A percentile compares a stretch with the other conserved stretches of the same genome.
Evolutionary conservation across 2,888 invertebrate species (phyloP).

Genomic region (Theretra japonica): DNA sequence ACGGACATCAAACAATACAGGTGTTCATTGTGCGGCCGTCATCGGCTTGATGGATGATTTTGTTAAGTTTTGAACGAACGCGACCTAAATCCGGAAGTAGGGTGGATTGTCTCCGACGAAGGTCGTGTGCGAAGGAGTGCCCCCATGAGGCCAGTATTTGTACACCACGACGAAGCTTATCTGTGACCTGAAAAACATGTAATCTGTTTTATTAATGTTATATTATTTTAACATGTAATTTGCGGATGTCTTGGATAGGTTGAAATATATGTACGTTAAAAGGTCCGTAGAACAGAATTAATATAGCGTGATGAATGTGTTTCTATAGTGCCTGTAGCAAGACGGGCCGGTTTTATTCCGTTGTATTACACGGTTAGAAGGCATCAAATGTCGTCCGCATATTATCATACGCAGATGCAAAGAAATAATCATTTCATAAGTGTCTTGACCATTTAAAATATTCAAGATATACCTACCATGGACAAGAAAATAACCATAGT

Average conservation of each 20-base stretch:
- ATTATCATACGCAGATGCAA: background rate
- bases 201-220: background rate
- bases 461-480: background rate
- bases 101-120: slow-evolving; percentile 53
- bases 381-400: background rate
- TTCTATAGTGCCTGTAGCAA: background rate
- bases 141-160: slow-evolving; percentile 38
- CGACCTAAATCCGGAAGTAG: slow-evolving; percentile 59
- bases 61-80: slow-evolving; percentile 56
- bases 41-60: slow-evolving; percentile 63
- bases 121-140: slow-evolving; percentile 48
- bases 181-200: slow-evolving; percentile 24
- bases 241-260: too few species aligned
- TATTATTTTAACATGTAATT: background rate
- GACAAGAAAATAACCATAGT: background rate
- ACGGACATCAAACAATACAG: slow-evolving; percentile 17
- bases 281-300: too few species aligned
- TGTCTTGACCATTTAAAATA: too few species aligned
- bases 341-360: background rate
- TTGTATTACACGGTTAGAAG: background rate
- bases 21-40: slow-evolving; percentile 61
- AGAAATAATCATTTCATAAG: background rate
- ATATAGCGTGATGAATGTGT: too few species aligned
- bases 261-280: too few species aligned
- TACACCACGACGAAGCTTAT: slow-evolving; percentile 26